Conservation (phyloP, 1,140 invertebrate genomes). For the Eriocheir sinensis region DNA sequence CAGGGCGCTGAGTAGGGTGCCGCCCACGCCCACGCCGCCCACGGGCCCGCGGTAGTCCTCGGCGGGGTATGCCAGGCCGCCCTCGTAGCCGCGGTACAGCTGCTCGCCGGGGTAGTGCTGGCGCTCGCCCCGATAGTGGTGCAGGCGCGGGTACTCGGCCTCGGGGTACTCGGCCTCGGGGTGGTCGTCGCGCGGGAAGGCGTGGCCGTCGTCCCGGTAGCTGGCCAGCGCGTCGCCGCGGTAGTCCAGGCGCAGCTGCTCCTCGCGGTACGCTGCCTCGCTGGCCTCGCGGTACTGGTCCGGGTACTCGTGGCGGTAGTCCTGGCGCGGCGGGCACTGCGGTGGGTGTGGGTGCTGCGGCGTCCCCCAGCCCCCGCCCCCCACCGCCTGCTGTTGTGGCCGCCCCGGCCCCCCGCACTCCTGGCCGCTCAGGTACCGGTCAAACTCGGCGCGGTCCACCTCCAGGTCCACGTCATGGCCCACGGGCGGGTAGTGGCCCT, state of each 20-base stretch:
- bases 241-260: slow-evolving; percentile 50
- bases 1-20: slow-evolving; percentile 62
- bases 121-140: slow-evolving; percentile 38
- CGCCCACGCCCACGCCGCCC: slow-evolving; percentile 52
- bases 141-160: slow-evolving; percentile 29
- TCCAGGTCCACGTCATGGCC: slow-evolving; percentile 68
- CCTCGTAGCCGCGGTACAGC: slow-evolving; percentile 54
- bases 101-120: slow-evolving; percentile 55
- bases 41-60: slow-evolving; percentile 60
- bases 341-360: slow-evolving; percentile 9
- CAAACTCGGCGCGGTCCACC: slow-evolving; percentile 66
- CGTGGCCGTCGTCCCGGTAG: slow-evolving; percentile 45
- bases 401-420: slow-evolving; percentile 48
- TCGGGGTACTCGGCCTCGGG: slow-evolving; percentile 48
- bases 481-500: slow-evolving; percentile 60
- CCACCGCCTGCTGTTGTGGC: background rate
- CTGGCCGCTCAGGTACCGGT: slow-evolving; percentile 67
- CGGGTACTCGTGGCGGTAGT: slow-evolving; percentile 47
- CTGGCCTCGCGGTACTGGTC: slow-evolving; percentile 51
- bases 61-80: background rate
- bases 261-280: slow-evolving; percentile 45
- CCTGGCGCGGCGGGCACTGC: slow-evolving; percentile 57
- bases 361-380: background rate
- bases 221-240: slow-evolving; percentile 47
- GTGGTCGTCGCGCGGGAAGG: slow-evolving; percentile 32